These are phyloP conservation scores for Sclerodermus sp. DNA, from an alignment of 2,888 invertebrate species.

Conservation along the genomic window DNA sequence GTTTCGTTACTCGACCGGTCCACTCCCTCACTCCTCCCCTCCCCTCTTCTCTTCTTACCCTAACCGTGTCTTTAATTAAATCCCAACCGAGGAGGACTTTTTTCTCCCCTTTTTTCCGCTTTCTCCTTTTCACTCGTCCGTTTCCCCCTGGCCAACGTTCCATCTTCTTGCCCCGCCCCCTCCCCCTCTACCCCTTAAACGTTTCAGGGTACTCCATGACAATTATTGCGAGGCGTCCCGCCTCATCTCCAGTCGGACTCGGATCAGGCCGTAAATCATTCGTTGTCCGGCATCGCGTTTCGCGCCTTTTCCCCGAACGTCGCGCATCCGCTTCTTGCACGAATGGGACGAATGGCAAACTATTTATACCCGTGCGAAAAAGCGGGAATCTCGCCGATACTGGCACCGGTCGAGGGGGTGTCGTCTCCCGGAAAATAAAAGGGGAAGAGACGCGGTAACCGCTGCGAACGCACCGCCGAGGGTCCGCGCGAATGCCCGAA, in stretches of 20 bases:
- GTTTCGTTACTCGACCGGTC: conserved; percentile 20
- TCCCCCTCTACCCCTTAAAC: too few relatives aligned
- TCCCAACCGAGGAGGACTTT: conserved; percentile 31
- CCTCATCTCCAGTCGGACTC: too few relatives aligned
- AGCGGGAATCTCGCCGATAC: too few relatives aligned
- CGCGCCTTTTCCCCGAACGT: background rate
- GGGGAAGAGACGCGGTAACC: too few relatives aligned
- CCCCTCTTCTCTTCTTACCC: conserved; percentile 2
- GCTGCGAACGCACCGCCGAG: too few relatives aligned
- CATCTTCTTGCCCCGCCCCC: too few relatives aligned
- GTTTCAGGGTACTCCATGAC: conserved; percentile 17
- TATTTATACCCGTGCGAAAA: too few relatives aligned
- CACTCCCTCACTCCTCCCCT: conserved; percentile 8
- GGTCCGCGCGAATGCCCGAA: too few relatives aligned
- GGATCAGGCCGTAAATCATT: conserved; percentile 29
- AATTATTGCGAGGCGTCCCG: conserved; percentile 25
- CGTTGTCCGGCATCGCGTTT: conserved; percentile 10
- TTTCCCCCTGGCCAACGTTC: background rate
- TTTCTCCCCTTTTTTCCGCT: too few relatives aligned
- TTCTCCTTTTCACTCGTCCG: conserved; percentile 13
- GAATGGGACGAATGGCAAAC: too few relatives aligned
- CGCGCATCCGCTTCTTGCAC: background rate
- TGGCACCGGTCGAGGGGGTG: too few relatives aligned
- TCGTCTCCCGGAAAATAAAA: too few relatives aligned
- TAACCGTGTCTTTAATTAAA: conserved; percentile 45